Conservation (phyloP, 2,113 vertebrate species). For the Alligator mississippiensis region DNA sequence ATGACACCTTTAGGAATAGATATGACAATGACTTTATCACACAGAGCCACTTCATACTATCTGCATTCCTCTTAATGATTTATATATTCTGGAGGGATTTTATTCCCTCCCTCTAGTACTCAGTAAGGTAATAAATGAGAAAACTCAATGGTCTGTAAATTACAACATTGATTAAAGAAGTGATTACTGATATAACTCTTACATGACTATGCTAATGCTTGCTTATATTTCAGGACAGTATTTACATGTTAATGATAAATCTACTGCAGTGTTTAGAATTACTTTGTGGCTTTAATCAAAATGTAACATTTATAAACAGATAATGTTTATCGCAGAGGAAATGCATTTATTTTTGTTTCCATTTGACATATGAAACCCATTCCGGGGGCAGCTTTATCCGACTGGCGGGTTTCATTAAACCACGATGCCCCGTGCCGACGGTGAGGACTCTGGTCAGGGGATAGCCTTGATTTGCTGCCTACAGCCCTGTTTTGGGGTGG, state of each 20-base stretch:
- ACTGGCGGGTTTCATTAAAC: neutral
- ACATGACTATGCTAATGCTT: constrained; percentile 62
- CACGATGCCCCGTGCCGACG: neutral
- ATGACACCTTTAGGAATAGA: constrained; percentile 79
- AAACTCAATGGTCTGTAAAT: constrained; percentile 81
- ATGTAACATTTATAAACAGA: constrained; percentile 51
- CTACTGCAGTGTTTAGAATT: constrained; percentile 37
- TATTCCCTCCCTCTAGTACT: constrained; percentile 51
- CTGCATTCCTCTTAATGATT: constrained; percentile 66
- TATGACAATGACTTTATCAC: constrained; percentile 72
- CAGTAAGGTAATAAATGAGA: constrained; percentile 73
- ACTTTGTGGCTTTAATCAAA: constrained; percentile 58
- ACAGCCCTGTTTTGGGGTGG: neutral
- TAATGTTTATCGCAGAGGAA: constrained; percentile 44
- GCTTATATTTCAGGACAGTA: constrained; percentile 60
- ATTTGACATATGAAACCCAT: neutral
- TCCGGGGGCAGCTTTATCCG: neutral
- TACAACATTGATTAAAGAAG: constrained; percentile 82
- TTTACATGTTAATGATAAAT: constrained; percentile 73
- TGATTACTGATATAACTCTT: constrained; percentile 70
- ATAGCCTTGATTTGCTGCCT: neutral
- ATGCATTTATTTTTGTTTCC: neutral
- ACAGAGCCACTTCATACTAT: constrained; percentile 42
- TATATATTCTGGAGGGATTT: constrained; percentile 67
- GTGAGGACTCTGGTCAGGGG: neutral